Conservation (phyloP, 1,140 invertebrate genomes). For the Cydia pomonella region DNA sequence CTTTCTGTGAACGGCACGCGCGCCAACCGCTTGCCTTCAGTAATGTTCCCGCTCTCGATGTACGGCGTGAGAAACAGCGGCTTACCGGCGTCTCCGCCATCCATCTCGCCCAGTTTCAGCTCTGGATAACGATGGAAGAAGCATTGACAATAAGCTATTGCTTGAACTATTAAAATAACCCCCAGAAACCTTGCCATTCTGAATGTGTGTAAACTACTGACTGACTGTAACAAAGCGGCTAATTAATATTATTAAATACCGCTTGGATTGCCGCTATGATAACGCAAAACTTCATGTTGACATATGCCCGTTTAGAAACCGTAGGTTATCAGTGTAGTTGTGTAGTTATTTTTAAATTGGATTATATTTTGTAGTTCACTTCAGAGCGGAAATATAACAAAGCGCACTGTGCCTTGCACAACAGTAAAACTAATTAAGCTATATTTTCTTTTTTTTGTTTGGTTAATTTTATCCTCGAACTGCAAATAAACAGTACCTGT, state of each 20-base stretch:
- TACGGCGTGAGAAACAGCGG: constrained; percentile 85
- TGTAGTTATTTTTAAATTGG: constrained; percentile 4
- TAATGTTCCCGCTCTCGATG: constrained; percentile 82
- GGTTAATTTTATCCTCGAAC: too few relatives aligned
- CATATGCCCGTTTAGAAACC: neutral
- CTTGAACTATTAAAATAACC: constrained; percentile 49
- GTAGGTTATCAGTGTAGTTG: neutral
- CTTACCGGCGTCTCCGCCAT: constrained; percentile 82
- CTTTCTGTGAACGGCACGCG: constrained; percentile 69
- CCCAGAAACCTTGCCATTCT: constrained; percentile 43
- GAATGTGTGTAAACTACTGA: neutral
- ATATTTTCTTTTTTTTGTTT: too few relatives aligned
- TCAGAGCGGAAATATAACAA: neutral
- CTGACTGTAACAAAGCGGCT: neutral
- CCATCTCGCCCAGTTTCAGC: constrained; percentile 61
- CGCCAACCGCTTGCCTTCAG: constrained; percentile 59
- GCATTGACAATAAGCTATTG: constrained; percentile 50
- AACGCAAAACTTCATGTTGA: constrained; percentile 14
- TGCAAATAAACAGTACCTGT: too few relatives aligned
- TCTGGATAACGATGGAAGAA: constrained; percentile 67
- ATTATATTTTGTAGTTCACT: neutral
- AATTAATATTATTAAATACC: constrained; percentile 2
- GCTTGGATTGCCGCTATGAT: neutral
- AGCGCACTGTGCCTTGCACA: neutral
- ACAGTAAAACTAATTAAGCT: neutral